Evolutionary conservation across 1,140 invertebrate genomes (phyloP).

Genomic region (Brachionus paranguensis): DNA sequence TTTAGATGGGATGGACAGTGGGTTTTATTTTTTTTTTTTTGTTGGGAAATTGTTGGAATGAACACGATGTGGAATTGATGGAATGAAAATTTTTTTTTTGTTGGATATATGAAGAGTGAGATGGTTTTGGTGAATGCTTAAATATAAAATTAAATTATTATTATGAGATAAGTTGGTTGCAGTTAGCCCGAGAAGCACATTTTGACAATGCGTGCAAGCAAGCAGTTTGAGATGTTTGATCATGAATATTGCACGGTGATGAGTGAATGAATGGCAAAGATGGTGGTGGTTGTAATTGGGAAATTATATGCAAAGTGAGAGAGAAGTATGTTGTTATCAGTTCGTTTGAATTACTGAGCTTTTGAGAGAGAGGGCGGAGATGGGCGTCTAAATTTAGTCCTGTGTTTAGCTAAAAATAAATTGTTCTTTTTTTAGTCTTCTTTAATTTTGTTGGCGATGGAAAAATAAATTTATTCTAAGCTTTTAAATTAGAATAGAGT

Average conservation of each 20-base stretch:
- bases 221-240: neutral
- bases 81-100: neutral
- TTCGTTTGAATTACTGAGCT: neutral
- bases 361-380: neutral
- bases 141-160: neutral
- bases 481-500: no score
- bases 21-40: no score
- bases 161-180: conserved; percentile 1
- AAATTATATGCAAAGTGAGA: neutral
- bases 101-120: neutral
- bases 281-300: neutral
- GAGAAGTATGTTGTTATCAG: neutral
- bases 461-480: no score
- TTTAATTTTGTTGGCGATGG: no score
- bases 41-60: neutral
- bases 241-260: neutral
- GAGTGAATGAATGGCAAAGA: neutral
- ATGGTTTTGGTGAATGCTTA: neutral
- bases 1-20: no score
- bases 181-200: conserved; percentile 29
- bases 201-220: neutral
- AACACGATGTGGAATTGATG: neutral
- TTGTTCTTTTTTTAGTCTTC: no score
- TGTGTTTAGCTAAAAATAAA: no score
- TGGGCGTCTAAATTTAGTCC: neutral